These are phyloP conservation scores for Lerista edwardsae DNA, from an alignment of 2,797 vertebrate genomes.

Conservation along the genomic window DNA sequence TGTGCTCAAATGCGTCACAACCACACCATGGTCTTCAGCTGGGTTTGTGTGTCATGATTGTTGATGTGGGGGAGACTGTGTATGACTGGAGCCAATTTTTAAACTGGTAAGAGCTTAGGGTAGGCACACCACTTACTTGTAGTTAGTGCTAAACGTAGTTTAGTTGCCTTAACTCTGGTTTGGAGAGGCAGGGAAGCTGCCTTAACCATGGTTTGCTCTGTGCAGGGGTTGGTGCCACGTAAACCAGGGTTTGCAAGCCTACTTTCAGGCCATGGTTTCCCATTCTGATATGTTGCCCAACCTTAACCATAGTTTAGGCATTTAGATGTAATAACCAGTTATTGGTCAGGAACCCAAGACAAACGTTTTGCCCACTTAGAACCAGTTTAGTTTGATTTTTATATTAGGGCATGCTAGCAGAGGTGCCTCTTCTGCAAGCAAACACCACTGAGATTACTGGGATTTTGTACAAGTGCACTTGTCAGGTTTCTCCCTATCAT, in stretches of 20 bases:
- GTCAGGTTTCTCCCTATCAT: background rate
- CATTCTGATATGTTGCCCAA: too few relatives aligned
- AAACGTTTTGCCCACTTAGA: background rate
- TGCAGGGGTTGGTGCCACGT: too few relatives aligned
- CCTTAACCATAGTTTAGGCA: too few relatives aligned
- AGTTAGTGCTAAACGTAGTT: too few relatives aligned
- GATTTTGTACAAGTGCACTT: background rate
- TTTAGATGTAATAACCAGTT: too few relatives aligned
- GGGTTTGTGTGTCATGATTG: conserved; percentile 29
- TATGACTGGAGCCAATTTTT: conserved; percentile 43
- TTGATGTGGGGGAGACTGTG: conserved; percentile 27
- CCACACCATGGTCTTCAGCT: conserved; percentile 39
- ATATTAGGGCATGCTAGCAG: background rate
- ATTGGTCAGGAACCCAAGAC: too few relatives aligned
- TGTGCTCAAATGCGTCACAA: conserved; percentile 38
- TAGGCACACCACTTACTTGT: too few relatives aligned
- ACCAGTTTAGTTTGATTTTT: background rate
- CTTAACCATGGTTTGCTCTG: too few relatives aligned
- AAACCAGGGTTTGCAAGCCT: background rate
- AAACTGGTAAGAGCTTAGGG: too few relatives aligned
- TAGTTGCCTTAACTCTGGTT: too few relatives aligned
- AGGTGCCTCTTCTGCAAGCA: background rate
- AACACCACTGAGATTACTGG: background rate
- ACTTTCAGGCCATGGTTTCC: background rate
- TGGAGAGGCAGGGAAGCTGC: too few relatives aligned